Evolutionary conservation across 2,113 vertebrate genomes (phyloP).

Genomic region (Nesogale talazaci): DNA sequence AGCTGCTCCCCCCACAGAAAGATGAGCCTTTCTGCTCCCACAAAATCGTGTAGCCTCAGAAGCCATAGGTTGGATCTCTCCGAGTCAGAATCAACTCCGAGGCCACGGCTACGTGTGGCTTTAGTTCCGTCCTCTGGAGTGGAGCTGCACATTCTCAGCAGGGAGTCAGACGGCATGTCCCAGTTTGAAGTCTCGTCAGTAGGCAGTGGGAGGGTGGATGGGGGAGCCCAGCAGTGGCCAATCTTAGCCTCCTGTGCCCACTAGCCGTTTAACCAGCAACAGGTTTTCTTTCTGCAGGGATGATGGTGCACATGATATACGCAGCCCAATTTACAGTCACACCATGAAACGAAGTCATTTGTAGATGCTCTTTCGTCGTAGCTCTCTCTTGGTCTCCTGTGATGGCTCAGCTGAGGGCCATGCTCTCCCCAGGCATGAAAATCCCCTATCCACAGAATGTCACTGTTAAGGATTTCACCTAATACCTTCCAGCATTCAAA

Average conservation of each 20-base stretch:
- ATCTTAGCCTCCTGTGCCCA: neutral
- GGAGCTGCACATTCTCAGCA: no score
- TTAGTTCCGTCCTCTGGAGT: no score
- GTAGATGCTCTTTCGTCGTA: slow-evolving; percentile 41
- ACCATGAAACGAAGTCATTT: slow-evolving; percentile 54
- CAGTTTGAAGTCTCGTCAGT: neutral
- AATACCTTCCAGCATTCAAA: neutral
- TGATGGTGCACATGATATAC: neutral
- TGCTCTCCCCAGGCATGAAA: neutral
- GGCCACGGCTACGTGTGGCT: no score
- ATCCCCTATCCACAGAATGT: neutral
- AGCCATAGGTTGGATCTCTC: no score
- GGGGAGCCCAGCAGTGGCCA: neutral
- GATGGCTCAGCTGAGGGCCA: slow-evolving; percentile 17
- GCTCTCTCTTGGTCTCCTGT: slow-evolving; percentile 24
- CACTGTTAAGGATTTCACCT: neutral
- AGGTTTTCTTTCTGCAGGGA: neutral
- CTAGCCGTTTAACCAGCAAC: neutral
- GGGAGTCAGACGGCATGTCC: no score
- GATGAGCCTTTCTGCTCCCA: no score
- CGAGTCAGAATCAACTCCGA: no score
- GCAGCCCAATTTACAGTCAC: slow-evolving; percentile 21
- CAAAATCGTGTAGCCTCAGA: no score
- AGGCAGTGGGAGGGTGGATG: neutral
- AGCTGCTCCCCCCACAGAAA: no score